Percentiles rank a stretch among this genome's conserved stretches.
phyloP scores from a whole-genome alignment of 2,113 vertebrate genomes.

The Canis aureus region DNA sequence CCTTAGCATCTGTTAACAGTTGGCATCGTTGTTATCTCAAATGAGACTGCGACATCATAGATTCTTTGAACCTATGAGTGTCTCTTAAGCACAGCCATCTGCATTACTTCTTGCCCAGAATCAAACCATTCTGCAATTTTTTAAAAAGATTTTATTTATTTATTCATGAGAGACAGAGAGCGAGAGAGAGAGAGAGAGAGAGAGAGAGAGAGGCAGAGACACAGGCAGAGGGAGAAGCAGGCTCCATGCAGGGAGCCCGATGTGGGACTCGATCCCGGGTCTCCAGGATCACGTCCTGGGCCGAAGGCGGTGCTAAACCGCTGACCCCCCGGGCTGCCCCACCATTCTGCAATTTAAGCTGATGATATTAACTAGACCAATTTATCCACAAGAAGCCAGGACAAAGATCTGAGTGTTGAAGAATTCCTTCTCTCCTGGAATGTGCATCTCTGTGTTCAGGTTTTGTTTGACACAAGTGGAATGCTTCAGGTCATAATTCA shows the following conservation, averaged over 20 bases:
- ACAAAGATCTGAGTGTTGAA: neutral
- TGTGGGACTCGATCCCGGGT: no score
- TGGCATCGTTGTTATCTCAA: neutral
- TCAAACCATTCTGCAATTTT: neutral
- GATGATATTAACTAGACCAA: neutral
- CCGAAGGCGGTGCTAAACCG: no score
- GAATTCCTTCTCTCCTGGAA: neutral
- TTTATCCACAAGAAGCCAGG: neutral
- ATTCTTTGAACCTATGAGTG: neutral
- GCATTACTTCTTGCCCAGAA: neutral
- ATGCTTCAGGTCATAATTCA: neutral
- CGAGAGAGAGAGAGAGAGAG: no score
- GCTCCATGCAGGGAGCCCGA: no score
- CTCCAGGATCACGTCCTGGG: no score
- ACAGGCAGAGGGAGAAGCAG: no score
- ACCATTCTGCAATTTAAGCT: neutral
- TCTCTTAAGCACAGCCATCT: neutral
- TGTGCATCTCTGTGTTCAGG: neutral
- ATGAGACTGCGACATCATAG: neutral
- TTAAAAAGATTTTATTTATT: no score
- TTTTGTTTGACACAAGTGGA: neutral
- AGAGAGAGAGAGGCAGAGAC: no score
- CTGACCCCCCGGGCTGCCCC: no score
- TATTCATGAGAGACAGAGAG: no score
- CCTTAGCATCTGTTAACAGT: neutral